Base-by-base conservation (phyloP, 2,888 invertebrate genomes). In the Yponomeuta plumbellus region DNA sequence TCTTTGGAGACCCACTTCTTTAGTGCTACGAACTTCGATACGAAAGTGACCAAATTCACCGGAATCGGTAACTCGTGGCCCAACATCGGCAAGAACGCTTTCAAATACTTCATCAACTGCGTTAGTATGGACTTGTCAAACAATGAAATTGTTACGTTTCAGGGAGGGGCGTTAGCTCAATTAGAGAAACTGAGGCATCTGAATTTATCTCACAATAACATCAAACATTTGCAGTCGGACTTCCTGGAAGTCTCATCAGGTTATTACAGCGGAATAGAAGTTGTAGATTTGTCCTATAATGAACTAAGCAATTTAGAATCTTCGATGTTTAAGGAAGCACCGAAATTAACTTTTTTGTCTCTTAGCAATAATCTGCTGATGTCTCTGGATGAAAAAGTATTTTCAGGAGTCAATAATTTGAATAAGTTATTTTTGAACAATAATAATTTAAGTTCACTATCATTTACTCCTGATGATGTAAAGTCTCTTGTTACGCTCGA, bases 11-110 rank as follows among this genome's bases (percentile, higher is more conserved):
- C 78, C 0, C 76, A 77, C 0, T 86, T 81, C 71, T 90, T 90
- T 63, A 78, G 83, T 2, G 67, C 84, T 4, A 90, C 89, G 0
- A 89, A 89, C 69, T 90, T 89, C 22, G 89, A 89, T 68, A 72
- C 76, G 1, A 75, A 81, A 68, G 86, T 90, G n/a, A 77, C 80
- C 56, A 71, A 68, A 66, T 75, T 90, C 11, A 73, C 69, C 67
- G 83, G 78, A 0, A 21, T 65, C 1, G 67, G 70, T 34, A 87
- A 85, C 68, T 67, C 65, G 1, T 89, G 88, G 87, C 62, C 22
- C 0, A 69, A 65, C 1, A 75, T 90, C 21, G 78, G 80, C 17
- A 61, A 71, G 3, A 66, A 72, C 11, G 70, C 79, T 2, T 83
- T 88, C 62, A 77, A 79, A 68, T 88, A 84, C 68, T 89, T 82